Conservation (phyloP, 1,140 invertebrate genomes). For the Eriocheir sinensis region DNA sequence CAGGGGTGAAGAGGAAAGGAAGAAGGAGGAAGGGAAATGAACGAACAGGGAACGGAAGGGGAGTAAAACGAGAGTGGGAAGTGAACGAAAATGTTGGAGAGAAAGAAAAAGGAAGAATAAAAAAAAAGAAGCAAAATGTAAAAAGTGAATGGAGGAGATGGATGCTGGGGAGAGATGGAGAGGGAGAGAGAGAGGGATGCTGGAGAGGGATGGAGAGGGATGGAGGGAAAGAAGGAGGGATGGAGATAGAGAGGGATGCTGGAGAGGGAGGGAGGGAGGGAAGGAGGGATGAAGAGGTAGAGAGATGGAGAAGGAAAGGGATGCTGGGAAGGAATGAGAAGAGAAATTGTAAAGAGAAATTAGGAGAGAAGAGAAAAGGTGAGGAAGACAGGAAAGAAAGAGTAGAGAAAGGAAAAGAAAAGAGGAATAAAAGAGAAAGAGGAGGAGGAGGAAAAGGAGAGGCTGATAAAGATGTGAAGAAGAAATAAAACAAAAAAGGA, state of each 20-base stretch:
- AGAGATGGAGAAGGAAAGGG: neutral
- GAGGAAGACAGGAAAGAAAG: neutral
- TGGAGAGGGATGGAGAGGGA: neutral
- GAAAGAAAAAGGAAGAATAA: neutral
- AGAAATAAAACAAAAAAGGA: neutral
- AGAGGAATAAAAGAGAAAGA: neutral
- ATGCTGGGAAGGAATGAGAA: neutral
- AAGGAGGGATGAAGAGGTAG: neutral
- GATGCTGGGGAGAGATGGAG: neutral
- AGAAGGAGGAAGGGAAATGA: too few species aligned
- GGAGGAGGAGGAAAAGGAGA: neutral
- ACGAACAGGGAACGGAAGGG: too few species aligned
- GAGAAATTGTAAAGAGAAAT: neutral
- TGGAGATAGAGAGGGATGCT: too few species aligned
- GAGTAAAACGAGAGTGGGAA: too few species aligned
- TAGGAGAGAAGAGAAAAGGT: neutral
- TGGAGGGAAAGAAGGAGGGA: neutral
- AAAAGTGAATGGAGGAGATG: neutral
- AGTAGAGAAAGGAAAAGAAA: neutral
- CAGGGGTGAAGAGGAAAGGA: too few species aligned
- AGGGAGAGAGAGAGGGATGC: neutral
- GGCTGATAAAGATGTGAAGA: neutral
- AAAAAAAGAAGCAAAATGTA: too few species aligned
- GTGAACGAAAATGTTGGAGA: too few species aligned
- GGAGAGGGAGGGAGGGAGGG: neutral